Conservation (phyloP, 2,797 vertebrate genomes). For the Cyclopterus lumpus region DNA sequence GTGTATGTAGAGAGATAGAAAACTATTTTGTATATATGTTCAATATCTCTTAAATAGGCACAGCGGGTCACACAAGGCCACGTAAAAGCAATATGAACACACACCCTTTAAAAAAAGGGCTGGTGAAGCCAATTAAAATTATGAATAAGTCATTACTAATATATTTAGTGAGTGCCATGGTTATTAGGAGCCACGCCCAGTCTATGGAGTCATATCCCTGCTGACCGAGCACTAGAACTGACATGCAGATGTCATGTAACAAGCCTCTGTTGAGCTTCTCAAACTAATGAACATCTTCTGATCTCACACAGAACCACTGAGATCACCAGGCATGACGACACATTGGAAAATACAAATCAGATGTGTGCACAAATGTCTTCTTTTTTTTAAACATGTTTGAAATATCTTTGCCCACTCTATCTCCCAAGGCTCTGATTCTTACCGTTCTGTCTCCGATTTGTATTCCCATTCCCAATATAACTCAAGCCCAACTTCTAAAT, state of each 20-base stretch:
- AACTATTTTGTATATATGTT: too few species aligned
- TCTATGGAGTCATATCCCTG: slow-evolving; percentile 23
- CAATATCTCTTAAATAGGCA: background rate
- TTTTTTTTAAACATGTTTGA: slow-evolving; percentile 4
- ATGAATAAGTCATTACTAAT: background rate
- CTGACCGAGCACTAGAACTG: background rate
- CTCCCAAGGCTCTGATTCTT: background rate
- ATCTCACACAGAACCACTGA: slow-evolving; percentile 11
- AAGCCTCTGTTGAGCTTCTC: slow-evolving; percentile 6
- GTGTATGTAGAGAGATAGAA: background rate
- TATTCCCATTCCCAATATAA: background rate
- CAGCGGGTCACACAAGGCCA: background rate
- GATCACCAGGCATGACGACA: background rate
- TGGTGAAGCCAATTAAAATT: background rate
- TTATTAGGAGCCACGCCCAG: slow-evolving; percentile 7
- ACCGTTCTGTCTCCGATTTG: background rate
- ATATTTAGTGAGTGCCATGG: background rate
- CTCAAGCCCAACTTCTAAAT: background rate
- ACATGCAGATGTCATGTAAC: slow-evolving; percentile 11
- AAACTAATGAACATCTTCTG: slow-evolving; percentile 29
- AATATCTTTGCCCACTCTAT: background rate
- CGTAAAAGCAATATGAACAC: background rate
- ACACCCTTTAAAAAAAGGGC: background rate
- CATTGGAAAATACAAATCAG: slow-evolving; percentile 7
- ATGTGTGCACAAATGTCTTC: background rate